These are phyloP conservation scores for Okamejei kenojei DNA, from an alignment of 2,797 vertebrate genomes.

Conservation along the genomic window DNA sequence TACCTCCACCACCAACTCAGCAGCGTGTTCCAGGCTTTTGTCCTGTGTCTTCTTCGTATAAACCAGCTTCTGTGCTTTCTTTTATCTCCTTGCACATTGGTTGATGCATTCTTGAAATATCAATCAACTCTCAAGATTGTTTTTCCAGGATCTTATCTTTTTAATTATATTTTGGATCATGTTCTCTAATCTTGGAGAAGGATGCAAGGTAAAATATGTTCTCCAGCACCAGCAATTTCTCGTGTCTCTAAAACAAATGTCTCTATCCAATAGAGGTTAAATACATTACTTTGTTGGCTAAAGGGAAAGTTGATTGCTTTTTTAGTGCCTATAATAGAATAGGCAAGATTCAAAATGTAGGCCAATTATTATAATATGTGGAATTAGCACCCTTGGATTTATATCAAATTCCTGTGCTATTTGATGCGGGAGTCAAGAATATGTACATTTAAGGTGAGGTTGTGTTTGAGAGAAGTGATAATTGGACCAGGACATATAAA, in stretches of 20 bases:
- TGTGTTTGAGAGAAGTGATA: background rate
- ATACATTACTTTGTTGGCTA: background rate
- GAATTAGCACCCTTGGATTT: too few species aligned
- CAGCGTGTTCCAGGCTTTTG: too few species aligned
- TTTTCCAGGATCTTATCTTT: background rate
- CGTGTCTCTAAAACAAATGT: too few species aligned
- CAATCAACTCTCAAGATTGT: background rate
- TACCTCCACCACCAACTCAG: too few species aligned
- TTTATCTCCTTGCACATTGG: background rate
- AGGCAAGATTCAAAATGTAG: background rate
- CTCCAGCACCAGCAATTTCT: too few species aligned
- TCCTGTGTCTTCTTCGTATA: too few species aligned
- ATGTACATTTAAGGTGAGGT: background rate
- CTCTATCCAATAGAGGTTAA: background rate
- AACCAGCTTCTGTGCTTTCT: background rate
- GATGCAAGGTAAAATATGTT: background rate
- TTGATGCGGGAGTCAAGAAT: background rate
- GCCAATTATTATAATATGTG: too few species aligned
- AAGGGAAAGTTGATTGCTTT: background rate
- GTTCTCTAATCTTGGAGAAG: background rate
- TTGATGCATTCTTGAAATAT: background rate
- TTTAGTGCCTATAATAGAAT: background rate
- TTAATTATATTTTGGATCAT: background rate
- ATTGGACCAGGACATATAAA: background rate
- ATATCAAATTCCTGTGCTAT: background rate